Evolutionary conservation across 2,797 vertebrate species (phyloP), one percentile per base, ranked within the genome.

Genomic region (Poecile montanus): DNA sequence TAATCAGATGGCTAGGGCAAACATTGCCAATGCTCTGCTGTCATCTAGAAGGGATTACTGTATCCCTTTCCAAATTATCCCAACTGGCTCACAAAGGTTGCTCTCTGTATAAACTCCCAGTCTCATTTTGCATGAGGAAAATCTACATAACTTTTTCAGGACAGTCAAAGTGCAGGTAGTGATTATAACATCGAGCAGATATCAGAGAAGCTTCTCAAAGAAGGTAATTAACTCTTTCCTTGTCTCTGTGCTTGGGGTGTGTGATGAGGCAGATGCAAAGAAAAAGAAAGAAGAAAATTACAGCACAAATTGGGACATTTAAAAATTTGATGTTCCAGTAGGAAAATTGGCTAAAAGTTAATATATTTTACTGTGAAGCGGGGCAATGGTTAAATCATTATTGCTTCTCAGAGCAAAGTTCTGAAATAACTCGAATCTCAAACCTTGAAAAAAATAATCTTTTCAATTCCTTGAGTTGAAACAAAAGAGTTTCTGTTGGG

Each of bases 181-280:
- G 13, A 48, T 27, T 48, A 11, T 42, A 36, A 5, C 6, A n/a
- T 19, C 0, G 0, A 29, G 13, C 21, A 58, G 57, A 9, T 38
- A 58, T 9, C 38, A 42, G 34, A 73, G 56, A 70, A 88, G 8
- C 22, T 73, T 79, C 40, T 40, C 19, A 56, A 57, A 89, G 17
- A 22, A 76, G 8, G 11, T 23, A 5, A 62, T 85, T 44, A 25
- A 11, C 26, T 9, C 1, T 51, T 74, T 56, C 48, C 16, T 32
- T 7, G 0, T 40, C 12, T 58, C 18, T 4, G 0, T 29, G 32
- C 47, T 25, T 14, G 7, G 5, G 11, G 2, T 20, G 11, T 34
- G 10, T 17, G 30, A 30, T n/a, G 23, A 32, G 19, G 22, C 32
- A 67, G 57, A 48, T 40, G 20, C 16, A 62, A 86, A 62, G 23